Evolutionary conservation across 2,113 vertebrate genomes (phyloP).

Genomic region (Regulus satrapa): DNA sequence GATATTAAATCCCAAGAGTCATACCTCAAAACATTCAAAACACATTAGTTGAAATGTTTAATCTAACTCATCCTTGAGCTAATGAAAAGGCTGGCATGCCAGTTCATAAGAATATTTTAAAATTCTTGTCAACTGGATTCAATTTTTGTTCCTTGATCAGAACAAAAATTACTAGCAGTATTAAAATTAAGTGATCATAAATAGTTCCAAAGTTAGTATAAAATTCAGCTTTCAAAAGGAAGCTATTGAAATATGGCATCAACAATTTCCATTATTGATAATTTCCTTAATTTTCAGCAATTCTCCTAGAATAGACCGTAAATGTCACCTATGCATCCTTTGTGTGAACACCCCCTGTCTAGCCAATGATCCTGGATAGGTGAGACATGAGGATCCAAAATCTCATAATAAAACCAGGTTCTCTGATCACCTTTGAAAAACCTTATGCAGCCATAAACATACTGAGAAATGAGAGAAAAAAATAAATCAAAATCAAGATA

Average conservation of each 20-base stretch:
- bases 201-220: background rate
- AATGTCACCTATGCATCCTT: background rate
- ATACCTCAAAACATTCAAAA: background rate
- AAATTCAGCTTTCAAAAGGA: background rate
- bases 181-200: background rate
- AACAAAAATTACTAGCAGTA: background rate
- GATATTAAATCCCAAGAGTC: background rate
- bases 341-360: background rate
- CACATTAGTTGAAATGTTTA: background rate
- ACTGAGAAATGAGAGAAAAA: background rate
- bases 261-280: background rate
- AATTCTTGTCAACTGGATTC: background rate
- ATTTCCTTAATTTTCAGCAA: background rate
- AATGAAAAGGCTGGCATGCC: background rate
- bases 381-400: background rate
- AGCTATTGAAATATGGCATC: background rate
- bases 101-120: background rate
- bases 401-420: background rate
- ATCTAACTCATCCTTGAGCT: background rate
- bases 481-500: background rate
- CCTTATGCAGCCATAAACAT: background rate
- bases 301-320: background rate
- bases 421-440: background rate
- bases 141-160: background rate
- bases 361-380: background rate